A percentile compares a stretch with the other conserved stretches of the same genome.
These are phyloP conservation scores for Stenchaetothrips biformis DNA, from an alignment of 2,888 invertebrate species.

Conservation along the genomic window DNA sequence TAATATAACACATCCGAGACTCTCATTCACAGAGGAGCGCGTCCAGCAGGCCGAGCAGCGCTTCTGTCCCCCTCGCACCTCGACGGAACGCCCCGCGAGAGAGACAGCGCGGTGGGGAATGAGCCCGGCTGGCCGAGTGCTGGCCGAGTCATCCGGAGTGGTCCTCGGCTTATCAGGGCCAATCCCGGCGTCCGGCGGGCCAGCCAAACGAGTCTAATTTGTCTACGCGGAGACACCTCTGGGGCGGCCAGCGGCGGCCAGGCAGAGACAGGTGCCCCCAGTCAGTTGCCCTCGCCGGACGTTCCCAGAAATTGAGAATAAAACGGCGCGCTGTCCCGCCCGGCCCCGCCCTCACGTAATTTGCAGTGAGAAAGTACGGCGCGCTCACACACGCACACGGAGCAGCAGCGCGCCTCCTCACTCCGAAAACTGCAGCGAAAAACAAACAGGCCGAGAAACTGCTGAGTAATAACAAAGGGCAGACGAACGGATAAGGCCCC, in stretches of 20 bases:
- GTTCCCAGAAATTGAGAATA: conserved; percentile 7
- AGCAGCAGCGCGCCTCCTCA: no score
- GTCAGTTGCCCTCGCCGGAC: background rate
- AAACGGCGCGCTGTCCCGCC: background rate
- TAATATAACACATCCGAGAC: no score
- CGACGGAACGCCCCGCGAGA: background rate
- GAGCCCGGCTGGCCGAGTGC: no score
- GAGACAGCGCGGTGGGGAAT: background rate
- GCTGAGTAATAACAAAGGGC: background rate
- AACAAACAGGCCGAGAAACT: background rate
- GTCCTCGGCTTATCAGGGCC: background rate
- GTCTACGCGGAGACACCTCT: background rate
- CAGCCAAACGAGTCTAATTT: background rate
- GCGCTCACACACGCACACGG: no score
- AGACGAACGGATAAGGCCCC: background rate
- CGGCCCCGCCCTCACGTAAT: background rate
- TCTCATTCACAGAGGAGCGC: background rate
- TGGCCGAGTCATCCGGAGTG: background rate
- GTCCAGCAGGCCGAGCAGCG: background rate
- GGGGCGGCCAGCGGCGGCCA: background rate
- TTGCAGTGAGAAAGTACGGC: conserved; percentile 19
- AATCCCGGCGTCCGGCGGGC: background rate
- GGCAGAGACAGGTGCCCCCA: no score
- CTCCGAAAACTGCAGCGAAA: background rate
- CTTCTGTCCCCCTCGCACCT: background rate